Evolutionary conservation across 2,113 vertebrate genomes (phyloP), one percentile per base, ranked within the genome.

Genomic region (Tauraco erythrolophus): DNA sequence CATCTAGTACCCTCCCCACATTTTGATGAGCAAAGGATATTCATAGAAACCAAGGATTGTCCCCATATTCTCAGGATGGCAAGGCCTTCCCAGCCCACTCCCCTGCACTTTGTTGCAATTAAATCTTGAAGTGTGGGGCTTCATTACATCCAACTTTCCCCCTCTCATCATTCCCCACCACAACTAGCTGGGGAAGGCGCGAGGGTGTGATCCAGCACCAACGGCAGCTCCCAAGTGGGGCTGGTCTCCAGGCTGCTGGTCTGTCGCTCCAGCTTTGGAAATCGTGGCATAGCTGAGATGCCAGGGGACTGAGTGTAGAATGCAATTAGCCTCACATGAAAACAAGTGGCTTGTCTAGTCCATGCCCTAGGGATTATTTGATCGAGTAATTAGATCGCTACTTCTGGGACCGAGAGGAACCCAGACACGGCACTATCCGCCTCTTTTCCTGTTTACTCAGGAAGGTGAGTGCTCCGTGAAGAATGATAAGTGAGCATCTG

Each of bases 381-480:
- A 77, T 68, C 43, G 18, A 79, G 60, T 14, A 12, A 31, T 56
- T 81, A 81, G 51, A 31, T 82, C 54, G 14, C 37, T 23, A 4
- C 33, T 80, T 28, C 68, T 53, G 65, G 82, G 61, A 5, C 45
- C 4, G 24, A 9, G 57, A 80, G 75, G 62, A 69, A 6, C 89
- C 62, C 68, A 33, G 65, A 77, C 18, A 30, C 8, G 0, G 84
- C 60, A 3, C 60, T 14, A 39, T 83, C 39, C 23, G 0, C 62
- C 89, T 53, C 92, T 95, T 95, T 97, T 95, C 92, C 94, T 96
- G 95, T 96, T 96, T 93, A 96, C 77, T 66, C 45, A 37, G 77
- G 81, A 93, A 91, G 76, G 41, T 86, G 92, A 97, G 57, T 19
- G 48, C 66, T 35, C 71, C 0, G 2, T 3, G 4, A 86, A 10